Evolutionary conservation across 1,140 invertebrate species (phyloP), one percentile per base, ranked within the genome.

Genomic region (Bombus superbus): DNA sequence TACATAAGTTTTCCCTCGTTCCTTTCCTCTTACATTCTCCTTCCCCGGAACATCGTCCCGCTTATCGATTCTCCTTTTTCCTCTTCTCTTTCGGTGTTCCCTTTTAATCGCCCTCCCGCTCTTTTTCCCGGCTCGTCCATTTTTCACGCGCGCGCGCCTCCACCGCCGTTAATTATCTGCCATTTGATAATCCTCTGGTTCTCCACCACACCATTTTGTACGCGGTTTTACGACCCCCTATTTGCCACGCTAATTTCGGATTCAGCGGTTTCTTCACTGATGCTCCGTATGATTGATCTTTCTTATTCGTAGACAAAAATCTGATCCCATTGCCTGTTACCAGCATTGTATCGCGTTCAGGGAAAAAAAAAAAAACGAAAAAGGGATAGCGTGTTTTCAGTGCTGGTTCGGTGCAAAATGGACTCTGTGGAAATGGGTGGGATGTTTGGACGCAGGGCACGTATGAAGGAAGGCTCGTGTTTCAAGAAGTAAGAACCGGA

Each of bases 1-100:
- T 93, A 90, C 93, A 93, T 93, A 92, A 93, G 87, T 92, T 83
- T 92, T 83, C 73, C 79, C 77, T 78, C 83, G 44, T 85, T 78
- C 64, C 64, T 59, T 72, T 66, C 44, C 83, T 44, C 83, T 28
- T 59, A 38, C 74, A 40, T n/a, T 47, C 53, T 40, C 32, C 44
- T n/a, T 53, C 6, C 18, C 11, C 18, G 32, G n/a, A 13, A 22
- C 32, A 68, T 25, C 28, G 1, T 73, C 42, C 22, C 42, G 1
- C 71, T 44, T 25, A 32, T 6, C 40, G 18, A 42, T 18, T n/a
- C 71, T 18, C 42, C 71, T 18, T 44, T 22, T 32, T 13, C 66
- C 10, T 42, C n/a, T 73, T 38, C 64, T 59, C 68, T 47, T 76
- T 66, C 83, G 11, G 18, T 44, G 3, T 18, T 40, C 22, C 38